phyloP scores from a whole-genome alignment of 2,888 invertebrate genomes.

The Limenitis camilla region DNA sequence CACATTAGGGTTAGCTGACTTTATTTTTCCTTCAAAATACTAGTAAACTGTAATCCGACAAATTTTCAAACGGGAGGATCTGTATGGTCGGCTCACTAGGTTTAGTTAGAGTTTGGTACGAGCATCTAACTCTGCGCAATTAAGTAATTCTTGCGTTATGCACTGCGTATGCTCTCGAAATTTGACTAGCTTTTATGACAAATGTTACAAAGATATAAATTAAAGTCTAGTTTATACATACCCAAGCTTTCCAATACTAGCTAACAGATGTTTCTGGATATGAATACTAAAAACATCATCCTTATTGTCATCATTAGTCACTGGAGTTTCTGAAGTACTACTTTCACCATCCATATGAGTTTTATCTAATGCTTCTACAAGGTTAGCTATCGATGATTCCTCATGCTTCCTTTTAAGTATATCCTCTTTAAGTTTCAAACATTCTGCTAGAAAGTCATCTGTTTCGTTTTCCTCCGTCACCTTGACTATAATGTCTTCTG shows the following conservation, averaged over 20 bases:
- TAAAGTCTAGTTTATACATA: conserved; percentile 41
- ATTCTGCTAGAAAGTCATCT: conserved; percentile 56
- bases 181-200: no score
- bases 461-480: conserved; percentile 35
- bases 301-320: conserved; percentile 1
- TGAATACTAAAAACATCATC: conserved; percentile 35
- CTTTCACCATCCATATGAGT: conserved; percentile 40
- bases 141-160: no score
- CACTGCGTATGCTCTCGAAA: no score
- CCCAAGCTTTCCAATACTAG: conserved; percentile 80
- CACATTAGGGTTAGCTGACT: no score
- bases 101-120: no score
- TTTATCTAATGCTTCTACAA: conserved; percentile 57
- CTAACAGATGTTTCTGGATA: conserved; percentile 74
- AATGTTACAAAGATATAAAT: neutral
- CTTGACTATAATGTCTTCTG: conserved; percentile 52
- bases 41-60: no score
- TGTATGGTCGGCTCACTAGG: no score
- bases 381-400: conserved; percentile 46
- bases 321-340: neutral
- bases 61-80: no score
- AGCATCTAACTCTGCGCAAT: no score
- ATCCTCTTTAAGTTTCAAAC: conserved; percentile 53
- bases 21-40: no score
- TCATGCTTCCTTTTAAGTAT: conserved; percentile 51